Base-by-base conservation (phyloP, 2,888 invertebrate genomes). In the Drosophila tripunctata region DNA sequence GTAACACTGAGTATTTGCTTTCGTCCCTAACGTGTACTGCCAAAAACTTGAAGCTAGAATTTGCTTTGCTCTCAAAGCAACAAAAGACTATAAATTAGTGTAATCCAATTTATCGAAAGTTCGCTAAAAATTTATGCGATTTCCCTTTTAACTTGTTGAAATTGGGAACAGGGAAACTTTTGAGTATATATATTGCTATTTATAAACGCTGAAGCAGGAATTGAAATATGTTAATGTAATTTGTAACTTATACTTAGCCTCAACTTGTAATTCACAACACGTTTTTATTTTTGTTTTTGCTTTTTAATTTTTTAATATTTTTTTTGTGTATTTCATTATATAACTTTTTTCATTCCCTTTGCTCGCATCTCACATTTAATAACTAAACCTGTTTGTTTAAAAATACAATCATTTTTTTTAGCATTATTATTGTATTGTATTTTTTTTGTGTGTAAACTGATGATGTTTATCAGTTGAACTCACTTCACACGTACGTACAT, bases 331-430 rank as follows among this genome's bases (percentile, higher is more conserved):
- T 31, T 45, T 19, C 33, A 30, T 56, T 38, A 56, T 48, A 33
- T 36, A 54, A 54, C n/a, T n/a, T n/a, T 33, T 33, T 6, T 24
- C n/a, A 31, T 15, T 22, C 12, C 14, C n/a, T 14, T 15, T 24
- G 12, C 38, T 5, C 50, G 4, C 4, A 14, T 10, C 21, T 7
- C 14, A 14, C 27, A 52, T 52, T 52, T 21, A 41, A 31, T 19
- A 14, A 27, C 10, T 10, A 56, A 56, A 56, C 55, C 48, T 10
- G 55, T 56, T 56, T 30, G 21, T 27, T 15, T 30, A 38, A 56
- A 48, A 55, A 47, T 47, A 47, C 22, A n/a, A 36, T 19, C 27
- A 27, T 10, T 27, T 27, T 27, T 22, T 22, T 22, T n/a, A n/a
- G n/a, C n/a, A n/a, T n/a, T n/a, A n/a, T n/a, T n/a, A n/a, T n/a